These are phyloP conservation scores for Halcyon badia DNA, from an alignment of 2,797 vertebrate species.

Conservation along the genomic window DNA sequence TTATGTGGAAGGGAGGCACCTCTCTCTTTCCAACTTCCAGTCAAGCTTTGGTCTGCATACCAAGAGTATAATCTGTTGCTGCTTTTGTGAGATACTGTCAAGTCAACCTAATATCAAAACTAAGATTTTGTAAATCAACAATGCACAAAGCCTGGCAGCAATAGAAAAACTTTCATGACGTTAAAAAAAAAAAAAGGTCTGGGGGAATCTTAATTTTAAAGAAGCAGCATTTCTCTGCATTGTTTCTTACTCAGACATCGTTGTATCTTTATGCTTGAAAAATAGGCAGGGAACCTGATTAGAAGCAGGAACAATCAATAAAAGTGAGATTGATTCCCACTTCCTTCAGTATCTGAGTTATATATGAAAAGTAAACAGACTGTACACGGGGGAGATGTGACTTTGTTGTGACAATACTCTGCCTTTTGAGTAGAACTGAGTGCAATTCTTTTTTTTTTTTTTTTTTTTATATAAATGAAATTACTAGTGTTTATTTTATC, in stretches of 20 bases:
- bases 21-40: not conserved
- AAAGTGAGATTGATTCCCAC: not conserved
- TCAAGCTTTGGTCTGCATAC: not conserved
- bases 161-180: not conserved
- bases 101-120: conserved; percentile 23
- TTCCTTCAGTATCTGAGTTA: not conserved
- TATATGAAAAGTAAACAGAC: not conserved
- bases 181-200: not conserved
- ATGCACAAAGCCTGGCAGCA: conserved; percentile 1
- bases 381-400: not conserved
- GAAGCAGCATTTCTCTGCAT: not conserved
- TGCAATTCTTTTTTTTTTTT: not conserved
- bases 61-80: not conserved
- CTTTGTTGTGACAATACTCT: not conserved
- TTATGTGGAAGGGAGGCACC: not conserved
- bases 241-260: not conserved
- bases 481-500: not conserved
- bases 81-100: not conserved
- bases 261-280: not conserved
- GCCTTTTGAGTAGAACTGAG: not conserved
- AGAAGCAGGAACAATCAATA: conserved; percentile 22
- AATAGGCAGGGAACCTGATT: not conserved
- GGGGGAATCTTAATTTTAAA: conserved; percentile 33
- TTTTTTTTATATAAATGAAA: not conserved
- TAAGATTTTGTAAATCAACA: not conserved